These are phyloP conservation scores for Sebastes nivosus DNA, from an alignment of 2,797 vertebrate genomes.

Conservation along the genomic window DNA sequence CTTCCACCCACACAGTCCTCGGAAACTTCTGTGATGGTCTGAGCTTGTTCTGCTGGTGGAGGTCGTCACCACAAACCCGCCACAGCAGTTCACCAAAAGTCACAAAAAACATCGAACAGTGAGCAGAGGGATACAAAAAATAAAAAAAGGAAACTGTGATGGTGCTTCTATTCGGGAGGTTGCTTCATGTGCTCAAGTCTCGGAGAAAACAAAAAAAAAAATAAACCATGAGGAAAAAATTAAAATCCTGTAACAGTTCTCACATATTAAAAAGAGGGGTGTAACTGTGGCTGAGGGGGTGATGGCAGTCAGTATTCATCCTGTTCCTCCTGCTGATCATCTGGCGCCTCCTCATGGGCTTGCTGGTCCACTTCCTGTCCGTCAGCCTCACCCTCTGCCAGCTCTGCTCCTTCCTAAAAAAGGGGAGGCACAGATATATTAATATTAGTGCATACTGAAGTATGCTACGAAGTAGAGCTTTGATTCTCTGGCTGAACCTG, in stretches of 20 bases:
- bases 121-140: constrained; percentile 80
- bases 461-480: not conserved
- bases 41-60: constrained; percentile 82
- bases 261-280: constrained; percentile 85
- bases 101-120: constrained; percentile 87
- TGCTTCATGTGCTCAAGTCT: constrained; percentile 86
- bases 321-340: constrained; percentile 95
- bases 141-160: constrained; percentile 57
- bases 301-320: constrained; percentile 94
- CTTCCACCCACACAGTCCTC: constrained; percentile 81
- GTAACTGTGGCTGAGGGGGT: constrained; percentile 67
- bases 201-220: constrained; percentile 79
- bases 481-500: not conserved
- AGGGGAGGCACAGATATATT: not conserved
- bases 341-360: constrained; percentile 87
- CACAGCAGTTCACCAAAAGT: constrained; percentile 87
- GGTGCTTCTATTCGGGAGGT: constrained; percentile 77
- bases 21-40: constrained; percentile 82
- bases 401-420: constrained; percentile 88
- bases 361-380: constrained; percentile 84
- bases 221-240: constrained; percentile 66
- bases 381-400: constrained; percentile 90
- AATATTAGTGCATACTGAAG: not conserved
- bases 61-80: constrained; percentile 81
- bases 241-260: constrained; percentile 84